Percentiles rank a stretch among this genome's conserved stretches.
These are phyloP conservation scores for Rotaria macrura DNA, from an alignment of 2,888 invertebrate species.

Conservation along the genomic window DNA sequence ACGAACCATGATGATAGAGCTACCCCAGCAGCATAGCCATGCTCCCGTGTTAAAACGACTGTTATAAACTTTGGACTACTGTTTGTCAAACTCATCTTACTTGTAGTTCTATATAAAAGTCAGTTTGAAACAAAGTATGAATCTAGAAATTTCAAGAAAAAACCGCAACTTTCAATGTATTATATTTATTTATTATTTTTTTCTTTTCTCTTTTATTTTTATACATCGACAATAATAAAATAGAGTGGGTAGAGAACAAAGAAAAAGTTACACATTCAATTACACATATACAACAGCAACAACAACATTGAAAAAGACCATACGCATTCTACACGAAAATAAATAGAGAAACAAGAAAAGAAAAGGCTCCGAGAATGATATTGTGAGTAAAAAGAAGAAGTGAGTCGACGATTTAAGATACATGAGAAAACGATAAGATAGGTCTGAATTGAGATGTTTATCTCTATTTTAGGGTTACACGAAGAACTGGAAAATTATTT, in stretches of 20 bases:
- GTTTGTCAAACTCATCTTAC: neutral
- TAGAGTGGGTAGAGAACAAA: neutral
- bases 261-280: neutral
- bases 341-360: neutral
- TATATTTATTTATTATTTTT: neutral
- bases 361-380: neutral
- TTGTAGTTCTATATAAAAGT: neutral
- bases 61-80: neutral
- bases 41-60: neutral
- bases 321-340: neutral
- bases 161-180: neutral
- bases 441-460: neutral
- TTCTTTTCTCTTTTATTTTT: neutral
- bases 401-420: neutral
- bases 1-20: neutral
- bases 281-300: neutral
- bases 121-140: neutral
- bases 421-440: neutral
- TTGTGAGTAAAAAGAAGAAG: neutral
- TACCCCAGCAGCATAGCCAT: conserved; percentile 12
- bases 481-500: neutral
- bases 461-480: neutral
- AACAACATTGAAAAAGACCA: no score
- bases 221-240: neutral
- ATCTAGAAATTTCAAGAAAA: neutral